phyloP scores from a whole-genome alignment of 2,888 invertebrate species.

The Eupeodes latifasciatus region DNA sequence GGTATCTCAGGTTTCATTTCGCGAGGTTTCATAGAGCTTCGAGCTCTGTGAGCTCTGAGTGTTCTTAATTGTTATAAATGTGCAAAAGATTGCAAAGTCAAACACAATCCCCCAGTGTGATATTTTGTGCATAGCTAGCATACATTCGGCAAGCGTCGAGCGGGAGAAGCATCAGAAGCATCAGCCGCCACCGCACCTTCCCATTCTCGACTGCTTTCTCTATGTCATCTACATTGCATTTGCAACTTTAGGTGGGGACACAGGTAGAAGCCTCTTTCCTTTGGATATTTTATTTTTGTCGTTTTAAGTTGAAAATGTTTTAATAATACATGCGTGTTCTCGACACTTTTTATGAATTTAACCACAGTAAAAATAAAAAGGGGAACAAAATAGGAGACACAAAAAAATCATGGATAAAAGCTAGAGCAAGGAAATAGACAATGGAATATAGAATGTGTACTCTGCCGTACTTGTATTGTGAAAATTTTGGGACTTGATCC shows the following conservation, averaged over 20 bases:
- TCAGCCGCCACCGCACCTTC: neutral
- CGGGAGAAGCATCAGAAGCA: conserved; percentile 14
- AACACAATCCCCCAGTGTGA: conserved; percentile 72
- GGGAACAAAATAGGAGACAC: conserved; percentile 18
- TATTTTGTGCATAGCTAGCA: conserved; percentile 59
- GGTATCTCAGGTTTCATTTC: conserved; percentile 64
- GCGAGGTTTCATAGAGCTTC: conserved; percentile 22
- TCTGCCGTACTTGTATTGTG: neutral
- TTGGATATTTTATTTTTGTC: conserved; percentile 40
- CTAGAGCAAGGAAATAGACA: conserved; percentile 64
- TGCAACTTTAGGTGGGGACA: too few species aligned
- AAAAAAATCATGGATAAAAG: conserved; percentile 46
- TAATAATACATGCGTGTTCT: conserved; percentile 76
- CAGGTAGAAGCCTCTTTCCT: conserved; percentile 11
- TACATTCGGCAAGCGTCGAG: conserved; percentile 36
- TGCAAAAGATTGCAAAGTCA: conserved; percentile 75
- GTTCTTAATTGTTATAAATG: conserved; percentile 76
- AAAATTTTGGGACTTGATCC: conserved; percentile 61
- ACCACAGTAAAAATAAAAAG: conserved; percentile 34
- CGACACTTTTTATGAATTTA: conserved; percentile 72
- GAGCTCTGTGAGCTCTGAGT: conserved; percentile 46
- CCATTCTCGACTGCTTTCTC: conserved; percentile 39
- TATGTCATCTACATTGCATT: conserved; percentile 11
- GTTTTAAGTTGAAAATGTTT: conserved; percentile 71
- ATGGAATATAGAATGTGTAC: conserved; percentile 50